phyloP scores from a whole-genome alignment of 2,888 invertebrate genomes.

The Phania funesta region DNA sequence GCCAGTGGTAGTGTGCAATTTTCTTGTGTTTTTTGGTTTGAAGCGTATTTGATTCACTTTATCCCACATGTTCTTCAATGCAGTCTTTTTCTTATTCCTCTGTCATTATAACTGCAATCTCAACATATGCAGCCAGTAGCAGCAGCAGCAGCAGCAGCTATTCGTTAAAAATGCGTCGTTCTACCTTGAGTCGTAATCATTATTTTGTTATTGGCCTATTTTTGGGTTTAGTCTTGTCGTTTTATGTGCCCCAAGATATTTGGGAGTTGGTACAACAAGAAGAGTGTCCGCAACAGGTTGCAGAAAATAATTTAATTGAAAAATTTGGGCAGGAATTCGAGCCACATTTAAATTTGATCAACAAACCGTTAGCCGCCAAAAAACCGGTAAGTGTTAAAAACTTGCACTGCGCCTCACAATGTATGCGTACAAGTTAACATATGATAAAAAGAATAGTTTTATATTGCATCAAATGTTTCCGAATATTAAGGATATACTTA shows the following conservation, averaged over 20 bases:
- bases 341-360: constrained; percentile 80
- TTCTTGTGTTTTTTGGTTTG: constrained; percentile 8
- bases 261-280: constrained; percentile 79
- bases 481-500: too few species aligned
- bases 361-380: constrained; percentile 80
- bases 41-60: constrained; percentile 13
- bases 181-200: constrained; percentile 78
- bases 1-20: constrained; percentile 12
- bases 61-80: constrained; percentile 49
- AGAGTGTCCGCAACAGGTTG: constrained; percentile 79
- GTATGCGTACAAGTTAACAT: background rate
- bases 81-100: constrained; percentile 37
- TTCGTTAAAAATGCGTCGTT: constrained; percentile 76
- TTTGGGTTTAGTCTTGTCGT: constrained; percentile 78
- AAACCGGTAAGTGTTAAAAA: constrained; percentile 77
- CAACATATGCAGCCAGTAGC: constrained; percentile 17
- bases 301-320: constrained; percentile 78
- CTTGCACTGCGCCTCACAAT: background rate
- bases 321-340: constrained; percentile 80
- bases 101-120: constrained; percentile 31
- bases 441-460: too few species aligned
- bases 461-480: too few species aligned
- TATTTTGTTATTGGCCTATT: constrained; percentile 79
- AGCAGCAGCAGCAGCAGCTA: constrained; percentile 11
- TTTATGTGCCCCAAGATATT: constrained; percentile 78